A percentile compares a stretch with the other conserved stretches of the same genome.
These are phyloP conservation scores for Cerceris rybyensis DNA, from an alignment of 2,888 invertebrate species.

Conservation along the genomic window DNA sequence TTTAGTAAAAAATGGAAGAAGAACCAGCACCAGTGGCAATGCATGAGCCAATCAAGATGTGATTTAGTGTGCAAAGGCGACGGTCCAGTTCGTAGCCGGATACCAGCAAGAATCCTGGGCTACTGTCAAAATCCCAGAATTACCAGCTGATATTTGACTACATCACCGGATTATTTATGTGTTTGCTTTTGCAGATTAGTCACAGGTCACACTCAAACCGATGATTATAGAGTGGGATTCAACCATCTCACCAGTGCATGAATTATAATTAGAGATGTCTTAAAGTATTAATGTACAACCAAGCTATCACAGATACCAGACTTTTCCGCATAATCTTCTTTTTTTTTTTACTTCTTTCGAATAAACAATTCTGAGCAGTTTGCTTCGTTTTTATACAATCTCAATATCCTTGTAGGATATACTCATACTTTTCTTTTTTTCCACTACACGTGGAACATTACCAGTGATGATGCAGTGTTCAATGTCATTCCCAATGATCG, in stretches of 20 bases:
- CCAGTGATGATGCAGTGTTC: conserved; percentile 16
- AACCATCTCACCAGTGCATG: conserved; percentile 49
- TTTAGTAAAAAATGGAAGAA: conserved; percentile 50
- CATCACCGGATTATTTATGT: conserved; percentile 74
- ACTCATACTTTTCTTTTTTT: not conserved
- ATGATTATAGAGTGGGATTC: conserved; percentile 64
- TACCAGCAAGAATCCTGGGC: conserved; percentile 95
- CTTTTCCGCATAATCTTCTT: conserved; percentile 12
- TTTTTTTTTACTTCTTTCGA: not conserved
- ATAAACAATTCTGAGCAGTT: too few relatives aligned
- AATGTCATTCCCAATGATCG: conserved; percentile 5
- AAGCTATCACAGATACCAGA: conserved; percentile 16
- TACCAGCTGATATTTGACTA: conserved; percentile 99
- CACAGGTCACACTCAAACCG: conserved; percentile 75
- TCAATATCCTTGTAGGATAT: conserved; percentile 3
- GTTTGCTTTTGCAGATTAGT: conserved; percentile 76
- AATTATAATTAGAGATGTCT: conserved; percentile 40
- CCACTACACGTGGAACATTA: conserved; percentile 2
- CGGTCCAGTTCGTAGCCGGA: conserved; percentile 83
- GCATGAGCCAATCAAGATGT: conserved; percentile 75
- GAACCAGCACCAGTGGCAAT: conserved; percentile 80
- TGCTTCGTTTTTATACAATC: too few relatives aligned
- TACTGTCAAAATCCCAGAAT: conserved; percentile 91
- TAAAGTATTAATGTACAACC: conserved; percentile 14
- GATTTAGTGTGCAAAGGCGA: conserved; percentile 80